A percentile compares a stretch with the other conserved stretches of the same genome.
Conservation (phyloP, 2,113 vertebrate genomes). For the Eleginops maclovinus region DNA sequence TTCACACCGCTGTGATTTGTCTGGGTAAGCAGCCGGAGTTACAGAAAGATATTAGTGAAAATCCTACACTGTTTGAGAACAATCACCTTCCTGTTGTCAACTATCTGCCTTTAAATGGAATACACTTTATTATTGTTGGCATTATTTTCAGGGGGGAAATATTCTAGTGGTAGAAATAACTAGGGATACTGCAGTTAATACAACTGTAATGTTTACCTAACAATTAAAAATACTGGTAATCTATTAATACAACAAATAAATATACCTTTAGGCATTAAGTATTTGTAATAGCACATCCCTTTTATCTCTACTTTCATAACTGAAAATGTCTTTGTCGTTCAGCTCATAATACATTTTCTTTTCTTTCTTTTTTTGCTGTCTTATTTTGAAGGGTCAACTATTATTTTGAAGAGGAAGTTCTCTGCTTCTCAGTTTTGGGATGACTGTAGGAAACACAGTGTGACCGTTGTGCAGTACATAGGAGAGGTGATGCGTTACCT, state of each 20-base stretch:
- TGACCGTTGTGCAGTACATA: conserved; percentile 91
- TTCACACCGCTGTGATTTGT: conserved; percentile 46
- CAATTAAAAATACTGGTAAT: no score
- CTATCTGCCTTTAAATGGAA: neutral
- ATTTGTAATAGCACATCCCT: neutral
- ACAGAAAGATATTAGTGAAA: conserved; percentile 12
- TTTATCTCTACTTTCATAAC: neutral
- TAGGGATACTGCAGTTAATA: neutral
- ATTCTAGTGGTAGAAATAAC: no score
- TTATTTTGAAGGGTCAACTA: conserved; percentile 83
- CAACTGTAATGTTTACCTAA: neutral
- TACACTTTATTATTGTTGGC: neutral
- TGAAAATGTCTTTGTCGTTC: neutral
- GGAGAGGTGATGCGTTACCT: conserved; percentile 92
- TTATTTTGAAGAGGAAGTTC: conserved; percentile 88
- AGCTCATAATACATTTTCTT: neutral
- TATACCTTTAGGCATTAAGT: neutral
- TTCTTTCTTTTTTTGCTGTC: neutral
- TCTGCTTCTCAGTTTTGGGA: conserved; percentile 93
- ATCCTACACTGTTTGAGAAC: neutral
- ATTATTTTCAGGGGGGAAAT: neutral
- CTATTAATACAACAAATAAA: neutral
- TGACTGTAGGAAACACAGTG: conserved; percentile 89
- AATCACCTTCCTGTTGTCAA: conserved; percentile 4
- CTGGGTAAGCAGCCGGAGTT: conserved; percentile 13